Conservation (phyloP, 2,888 invertebrate species). For the Melanotus villosus region DNA sequence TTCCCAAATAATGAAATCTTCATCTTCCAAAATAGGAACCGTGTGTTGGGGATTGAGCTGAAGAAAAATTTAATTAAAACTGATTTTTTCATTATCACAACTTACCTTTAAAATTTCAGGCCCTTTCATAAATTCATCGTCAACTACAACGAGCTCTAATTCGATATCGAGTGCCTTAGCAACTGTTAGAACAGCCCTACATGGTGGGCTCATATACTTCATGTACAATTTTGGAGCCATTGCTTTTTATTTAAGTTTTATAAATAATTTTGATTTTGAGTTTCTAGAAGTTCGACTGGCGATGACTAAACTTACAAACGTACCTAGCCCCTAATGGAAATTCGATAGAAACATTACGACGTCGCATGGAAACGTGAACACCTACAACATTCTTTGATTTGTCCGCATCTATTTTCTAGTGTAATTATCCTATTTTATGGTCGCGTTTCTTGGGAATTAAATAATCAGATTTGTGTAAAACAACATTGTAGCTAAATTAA, state of each 20-base stretch:
- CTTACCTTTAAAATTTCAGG: constrained; percentile 37
- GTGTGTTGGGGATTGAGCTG: constrained; percentile 76
- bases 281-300: background rate
- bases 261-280: background rate
- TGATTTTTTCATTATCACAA: background rate
- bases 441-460: no score
- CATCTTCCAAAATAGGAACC: constrained; percentile 74
- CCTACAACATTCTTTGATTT: constrained; percentile 13
- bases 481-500: no score
- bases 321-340: constrained; percentile 7
- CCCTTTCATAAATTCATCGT: constrained; percentile 53
- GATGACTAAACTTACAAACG: background rate
- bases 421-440: background rate
- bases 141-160: constrained; percentile 68
- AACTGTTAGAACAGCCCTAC: constrained; percentile 71
- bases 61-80: constrained; percentile 45
- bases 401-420: background rate
- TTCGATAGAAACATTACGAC: constrained; percentile 8
- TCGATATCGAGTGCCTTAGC: constrained; percentile 69
- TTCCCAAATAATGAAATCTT: constrained; percentile 72
- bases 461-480: no score
- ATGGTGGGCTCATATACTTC: constrained; percentile 69
- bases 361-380: constrained; percentile 28
- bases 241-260: background rate
- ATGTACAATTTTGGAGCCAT: constrained; percentile 65